phyloP scores from a whole-genome alignment of 2,888 invertebrate genomes.

The Lasioglossum calceatum region DNA sequence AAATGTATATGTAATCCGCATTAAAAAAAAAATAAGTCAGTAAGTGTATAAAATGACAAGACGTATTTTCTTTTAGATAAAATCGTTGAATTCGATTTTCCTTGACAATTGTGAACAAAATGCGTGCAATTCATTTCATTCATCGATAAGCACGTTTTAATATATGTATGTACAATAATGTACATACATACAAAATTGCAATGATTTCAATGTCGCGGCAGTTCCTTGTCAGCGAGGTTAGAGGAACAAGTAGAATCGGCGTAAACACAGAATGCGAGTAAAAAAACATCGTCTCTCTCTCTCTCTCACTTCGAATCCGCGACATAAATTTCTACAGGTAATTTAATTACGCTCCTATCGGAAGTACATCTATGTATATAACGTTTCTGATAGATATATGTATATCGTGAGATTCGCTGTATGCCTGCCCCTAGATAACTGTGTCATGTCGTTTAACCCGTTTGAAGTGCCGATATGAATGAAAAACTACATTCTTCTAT shows the following conservation, averaged over 20 bases:
- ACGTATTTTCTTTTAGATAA: neutral
- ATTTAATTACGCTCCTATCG: slow-evolving; percentile 5
- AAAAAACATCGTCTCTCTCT: no score
- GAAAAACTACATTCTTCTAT: slow-evolving; percentile 30
- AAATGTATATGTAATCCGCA: neutral
- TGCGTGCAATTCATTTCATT: neutral
- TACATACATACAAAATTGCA: neutral
- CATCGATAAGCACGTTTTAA: neutral
- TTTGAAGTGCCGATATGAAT: slow-evolving; percentile 17
- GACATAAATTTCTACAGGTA: neutral
- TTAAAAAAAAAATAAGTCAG: neutral
- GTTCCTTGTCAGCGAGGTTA: neutral
- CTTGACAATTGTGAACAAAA: neutral
- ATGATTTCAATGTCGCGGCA: neutral
- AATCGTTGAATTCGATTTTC: neutral
- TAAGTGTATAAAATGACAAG: neutral
- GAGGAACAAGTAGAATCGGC: neutral
- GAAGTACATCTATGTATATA: neutral
- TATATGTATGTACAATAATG: neutral
- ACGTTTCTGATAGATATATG: neutral
- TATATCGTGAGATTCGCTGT: slow-evolving; percentile 9
- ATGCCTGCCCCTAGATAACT: slow-evolving; percentile 9
- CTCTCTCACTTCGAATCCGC: neutral
- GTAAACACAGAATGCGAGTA: neutral
- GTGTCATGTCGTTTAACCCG: slow-evolving; percentile 30